A percentile compares a stretch with the other conserved stretches of the same genome.
phyloP scores from a whole-genome alignment of 2,113 vertebrate genomes.

The Saccopteryx leptura region DNA sequence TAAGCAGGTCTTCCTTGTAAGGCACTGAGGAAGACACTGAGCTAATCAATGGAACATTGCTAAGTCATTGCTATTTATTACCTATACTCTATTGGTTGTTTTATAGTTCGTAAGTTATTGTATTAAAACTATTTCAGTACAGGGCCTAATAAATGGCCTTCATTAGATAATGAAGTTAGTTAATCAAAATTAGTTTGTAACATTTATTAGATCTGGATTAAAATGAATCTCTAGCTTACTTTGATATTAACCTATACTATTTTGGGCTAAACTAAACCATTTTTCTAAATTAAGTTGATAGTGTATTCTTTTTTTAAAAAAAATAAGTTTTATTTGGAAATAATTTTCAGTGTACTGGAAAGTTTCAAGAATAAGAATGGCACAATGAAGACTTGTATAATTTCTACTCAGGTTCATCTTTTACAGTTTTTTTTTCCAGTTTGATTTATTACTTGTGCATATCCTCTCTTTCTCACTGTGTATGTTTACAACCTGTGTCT shows the following conservation, averaged over 20 bases:
- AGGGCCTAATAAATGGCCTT: not conserved
- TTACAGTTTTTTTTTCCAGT: too few relatives aligned
- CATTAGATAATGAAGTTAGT: constrained; percentile 11
- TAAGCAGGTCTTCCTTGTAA: not conserved
- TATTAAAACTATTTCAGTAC: constrained; percentile 3
- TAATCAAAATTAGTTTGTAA: not conserved
- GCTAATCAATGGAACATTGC: not conserved
- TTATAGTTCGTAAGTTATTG: not conserved
- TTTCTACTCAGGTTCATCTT: too few relatives aligned
- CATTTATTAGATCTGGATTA: not conserved
- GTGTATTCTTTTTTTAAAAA: not conserved
- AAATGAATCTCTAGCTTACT: constrained; percentile 51
- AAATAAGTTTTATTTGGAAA: not conserved
- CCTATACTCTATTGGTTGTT: not conserved
- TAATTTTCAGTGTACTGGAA: not conserved
- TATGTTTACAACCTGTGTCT: too few relatives aligned
- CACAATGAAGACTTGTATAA: not conserved
- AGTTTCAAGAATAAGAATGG: not conserved
- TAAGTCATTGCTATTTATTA: not conserved
- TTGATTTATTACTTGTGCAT: too few relatives aligned
- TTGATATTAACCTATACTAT: not conserved
- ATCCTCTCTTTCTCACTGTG: too few relatives aligned
- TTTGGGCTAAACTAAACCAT: not conserved
- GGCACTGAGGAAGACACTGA: not conserved
- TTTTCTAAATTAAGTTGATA: not conserved